Base-by-base conservation (phyloP, 2,888 invertebrate genomes). In the Aplocera efformata region DNA sequence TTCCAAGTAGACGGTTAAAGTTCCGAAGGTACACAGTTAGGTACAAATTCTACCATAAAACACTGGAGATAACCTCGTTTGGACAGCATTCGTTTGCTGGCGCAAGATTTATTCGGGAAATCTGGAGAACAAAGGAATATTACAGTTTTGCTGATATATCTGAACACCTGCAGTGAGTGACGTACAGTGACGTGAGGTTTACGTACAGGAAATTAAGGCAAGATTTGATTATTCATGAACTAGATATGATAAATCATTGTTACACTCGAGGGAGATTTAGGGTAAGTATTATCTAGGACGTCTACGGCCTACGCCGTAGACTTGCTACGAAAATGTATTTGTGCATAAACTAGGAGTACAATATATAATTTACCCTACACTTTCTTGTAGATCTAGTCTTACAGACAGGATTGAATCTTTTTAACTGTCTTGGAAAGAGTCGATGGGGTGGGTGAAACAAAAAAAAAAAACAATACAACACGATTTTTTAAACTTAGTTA, bases 71-170 rank as follows among this genome's bases (percentile, higher is more conserved):
- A 66, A 62, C 54, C 65, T 52, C 44, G 45, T 50, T 53, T 50
- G 56, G 64, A 59, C 59, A 54, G 60, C 52, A 54, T 50, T 66
- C 63, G 62, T 63, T 67, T 58, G 57, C 58, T 56, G 49, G 55
- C 54, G 50, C 52, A 56, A 71, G 69, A 72, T 72, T 71, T 72
- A 72, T 74, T 58, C 51, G 49, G 45, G 39, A 60, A 71, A 71
- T 65, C 56, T 68, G 51, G 48, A 53, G 59, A 61, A 66, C 57
- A 63, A 64, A 66, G 63, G 66, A 69, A 72, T 73, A 69, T 72
- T 72, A 66, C 63, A 44, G 55, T 58, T 60, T 55, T 32, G 32
- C 52, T 60, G 66, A 68, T 63, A 58, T 60, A 68, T 62, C 60
- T 54, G n/a, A 52, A 55, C 69, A 63, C 62, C 58, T 58, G 63